Base-by-base conservation (phyloP, 2,113 vertebrate genomes). In the Dicrurus megarhynchus region DNA sequence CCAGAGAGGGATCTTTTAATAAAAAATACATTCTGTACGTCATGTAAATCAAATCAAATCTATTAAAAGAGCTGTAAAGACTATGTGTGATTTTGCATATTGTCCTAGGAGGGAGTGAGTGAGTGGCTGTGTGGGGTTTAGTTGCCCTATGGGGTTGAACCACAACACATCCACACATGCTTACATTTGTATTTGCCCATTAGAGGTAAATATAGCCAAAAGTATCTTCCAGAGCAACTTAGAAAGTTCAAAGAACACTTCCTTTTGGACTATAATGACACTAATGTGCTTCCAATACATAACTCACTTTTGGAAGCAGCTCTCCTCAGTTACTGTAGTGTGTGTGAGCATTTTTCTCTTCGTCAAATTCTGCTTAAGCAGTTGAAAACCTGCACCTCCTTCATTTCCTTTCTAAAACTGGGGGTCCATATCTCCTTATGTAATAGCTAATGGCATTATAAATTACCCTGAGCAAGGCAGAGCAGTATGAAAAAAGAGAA, bases 131-230 rank as follows among this genome's bases (percentile, higher is more conserved):
- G 6, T 27, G 47, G 17, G 22, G 30, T 41, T 76, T 32, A 35
- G 7, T 24, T 53, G 19, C 13, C 37, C 2, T 21, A 3, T 53
- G 16, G 1, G 2, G 14, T 41, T 83, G 41, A 75, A 46, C 39
- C 39, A 41, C 0, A 0, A 11, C 28, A n/a, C 16, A 60, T 50
- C 7, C 30, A 13, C 27, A 10, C 4, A 13, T 10, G 14, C 8
- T 52, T 53, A 11, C 7, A 26, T 60, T 35, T 0, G 0, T 61
- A 44, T 88, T 92, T 90, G 23, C 32, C 26, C 71, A 4, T 20
- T 75, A 46, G 57, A 49, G 39, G 30, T 53, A 79, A 87, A 65
- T 53, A 60, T 8, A 84, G 20, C 42, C 16, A 37, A 41, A 91
- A 87, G 2, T 46, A 13, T 67, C 23, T 78, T 74, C 27, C 30